These are phyloP conservation scores for Lophius americanus DNA, from an alignment of 2,797 vertebrate genomes.

Conservation along the genomic window DNA sequence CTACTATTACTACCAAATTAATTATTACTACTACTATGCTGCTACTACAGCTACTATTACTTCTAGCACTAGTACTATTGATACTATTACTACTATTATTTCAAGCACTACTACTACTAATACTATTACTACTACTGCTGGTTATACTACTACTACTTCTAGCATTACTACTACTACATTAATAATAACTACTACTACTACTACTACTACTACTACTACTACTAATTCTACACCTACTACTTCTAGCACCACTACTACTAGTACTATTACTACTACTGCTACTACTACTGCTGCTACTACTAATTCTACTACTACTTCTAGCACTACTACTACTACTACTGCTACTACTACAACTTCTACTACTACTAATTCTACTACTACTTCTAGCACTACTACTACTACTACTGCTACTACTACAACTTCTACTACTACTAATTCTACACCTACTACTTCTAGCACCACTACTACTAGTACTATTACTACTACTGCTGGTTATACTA, in stretches of 20 bases:
- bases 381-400: neutral
- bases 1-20: no score
- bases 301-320: neutral
- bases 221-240: neutral
- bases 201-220: neutral
- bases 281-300: neutral
- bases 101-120: no score
- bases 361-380: neutral
- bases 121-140: neutral
- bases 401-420: rapidly evolving
- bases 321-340: rapidly evolving
- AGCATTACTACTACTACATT: no score
- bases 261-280: neutral
- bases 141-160: no score
- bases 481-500: no score
- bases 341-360: neutral
- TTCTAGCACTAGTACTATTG: neutral
- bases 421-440: neutral
- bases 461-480: neutral
- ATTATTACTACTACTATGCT: no score
- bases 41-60: neutral
- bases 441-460: no score
- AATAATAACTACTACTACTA: neutral
- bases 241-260: neutral
- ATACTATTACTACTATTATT: rapidly evolving